Conservation (phyloP, 2,113 vertebrate genomes). For the Corythornis vintsioides region DNA sequence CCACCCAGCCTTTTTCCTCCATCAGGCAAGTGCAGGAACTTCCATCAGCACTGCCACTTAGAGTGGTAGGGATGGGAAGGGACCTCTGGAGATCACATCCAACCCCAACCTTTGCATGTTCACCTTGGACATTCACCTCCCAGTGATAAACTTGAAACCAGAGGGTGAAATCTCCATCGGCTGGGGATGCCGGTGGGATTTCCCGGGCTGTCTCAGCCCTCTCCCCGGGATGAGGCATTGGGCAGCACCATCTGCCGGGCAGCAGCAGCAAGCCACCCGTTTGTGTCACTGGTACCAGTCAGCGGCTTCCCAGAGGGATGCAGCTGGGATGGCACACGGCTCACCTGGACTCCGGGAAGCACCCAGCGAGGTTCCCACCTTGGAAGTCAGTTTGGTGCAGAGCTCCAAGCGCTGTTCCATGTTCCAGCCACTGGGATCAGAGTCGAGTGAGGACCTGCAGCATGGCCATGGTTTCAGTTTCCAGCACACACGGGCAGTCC, state of each 20-base stretch:
- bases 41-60: background rate
- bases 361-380: fast-evolving
- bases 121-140: background rate
- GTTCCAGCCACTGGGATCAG: background rate
- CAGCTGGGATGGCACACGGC: background rate
- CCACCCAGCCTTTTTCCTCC: background rate
- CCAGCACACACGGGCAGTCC: background rate
- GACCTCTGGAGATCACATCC: too few relatives aligned
- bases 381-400: background rate
- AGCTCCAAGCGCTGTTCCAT: background rate
- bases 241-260: conserved; percentile 68
- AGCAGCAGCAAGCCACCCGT: background rate
- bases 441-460: background rate
- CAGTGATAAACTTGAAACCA: background rate
- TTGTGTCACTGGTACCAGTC: background rate
- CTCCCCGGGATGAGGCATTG: background rate
- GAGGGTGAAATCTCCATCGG: background rate
- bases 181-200: background rate
- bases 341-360: background rate
- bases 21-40: background rate
- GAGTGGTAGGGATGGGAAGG: too few relatives aligned
- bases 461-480: background rate
- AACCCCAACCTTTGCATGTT: background rate
- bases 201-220: background rate
- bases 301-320: background rate